Percentiles rank a stretch among this genome's conserved stretches.
phyloP scores from a whole-genome alignment of 2,797 vertebrate genomes.

The Erpetoichthys calabaricus region DNA sequence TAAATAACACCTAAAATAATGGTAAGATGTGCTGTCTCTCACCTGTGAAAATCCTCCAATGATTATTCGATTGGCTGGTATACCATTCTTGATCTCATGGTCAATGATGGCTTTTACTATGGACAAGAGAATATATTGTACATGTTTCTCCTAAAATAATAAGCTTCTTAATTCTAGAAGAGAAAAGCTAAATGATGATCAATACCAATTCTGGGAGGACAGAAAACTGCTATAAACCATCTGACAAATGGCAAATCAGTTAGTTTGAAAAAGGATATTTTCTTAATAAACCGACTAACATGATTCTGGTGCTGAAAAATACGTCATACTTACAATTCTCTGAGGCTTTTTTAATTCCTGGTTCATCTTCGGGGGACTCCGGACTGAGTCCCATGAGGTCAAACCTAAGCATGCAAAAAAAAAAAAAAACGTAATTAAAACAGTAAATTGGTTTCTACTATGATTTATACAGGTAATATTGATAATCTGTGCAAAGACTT shows the following conservation, averaged over 20 bases:
- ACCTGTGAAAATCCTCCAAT: slow-evolving; percentile 97
- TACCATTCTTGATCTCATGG: slow-evolving; percentile 87
- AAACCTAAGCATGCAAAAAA: slow-evolving; percentile 59
- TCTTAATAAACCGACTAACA: too few relatives aligned
- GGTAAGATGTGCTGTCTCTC: slow-evolving; percentile 12
- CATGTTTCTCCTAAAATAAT: too few relatives aligned
- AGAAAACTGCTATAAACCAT: too few relatives aligned
- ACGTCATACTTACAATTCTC: slow-evolving; percentile 70
- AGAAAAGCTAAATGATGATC: too few relatives aligned
- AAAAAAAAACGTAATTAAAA: slow-evolving; percentile 2
- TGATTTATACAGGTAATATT: too few relatives aligned
- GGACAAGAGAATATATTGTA: slow-evolving; percentile 1
- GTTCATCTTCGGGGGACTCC: slow-evolving; percentile 70
- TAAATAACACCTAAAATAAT: neutral
- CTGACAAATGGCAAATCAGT: neutral
- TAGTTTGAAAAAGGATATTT: too few relatives aligned
- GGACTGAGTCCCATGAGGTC: slow-evolving; percentile 85
- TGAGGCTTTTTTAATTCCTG: slow-evolving; percentile 88
- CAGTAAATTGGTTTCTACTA: too few relatives aligned
- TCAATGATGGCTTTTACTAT: slow-evolving; percentile 91
- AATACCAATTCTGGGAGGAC: too few relatives aligned
- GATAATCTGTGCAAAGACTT: too few relatives aligned
- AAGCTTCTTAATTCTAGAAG: too few relatives aligned
- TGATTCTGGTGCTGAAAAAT: too few relatives aligned
- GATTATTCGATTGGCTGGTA: slow-evolving; percentile 81